phyloP scores from a whole-genome alignment of 2,888 invertebrate genomes.

The Zootermopsis nevadensis region DNA sequence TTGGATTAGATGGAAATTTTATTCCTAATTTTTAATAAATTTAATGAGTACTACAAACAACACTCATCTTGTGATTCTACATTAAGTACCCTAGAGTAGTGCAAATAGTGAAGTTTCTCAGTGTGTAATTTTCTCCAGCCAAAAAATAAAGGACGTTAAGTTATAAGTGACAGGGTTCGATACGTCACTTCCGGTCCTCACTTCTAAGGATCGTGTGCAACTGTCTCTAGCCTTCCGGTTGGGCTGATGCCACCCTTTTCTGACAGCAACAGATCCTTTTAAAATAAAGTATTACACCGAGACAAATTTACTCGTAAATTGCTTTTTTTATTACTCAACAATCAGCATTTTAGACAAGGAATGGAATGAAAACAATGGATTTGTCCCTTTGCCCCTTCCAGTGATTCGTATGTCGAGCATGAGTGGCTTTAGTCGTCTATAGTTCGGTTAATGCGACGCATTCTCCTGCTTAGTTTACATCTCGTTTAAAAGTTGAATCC shows the following conservation, averaged over 20 bases:
- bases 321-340: slow-evolving; percentile 35
- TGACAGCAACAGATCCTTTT: slow-evolving; percentile 41
- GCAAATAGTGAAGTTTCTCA: too few species aligned
- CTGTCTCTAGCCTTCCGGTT: not conserved
- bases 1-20: too few species aligned
- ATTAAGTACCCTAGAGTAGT: too few species aligned
- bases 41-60: too few species aligned
- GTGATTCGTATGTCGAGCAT: not conserved
- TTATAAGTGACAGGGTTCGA: not conserved
- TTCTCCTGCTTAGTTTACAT: not conserved
- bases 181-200: not conserved
- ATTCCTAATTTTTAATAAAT: too few species aligned
- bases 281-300: slow-evolving; percentile 45
- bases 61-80: too few species aligned
- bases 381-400: not conserved
- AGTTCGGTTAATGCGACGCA: not conserved
- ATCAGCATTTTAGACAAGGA: slow-evolving; percentile 39
- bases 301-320: slow-evolving; percentile 45
- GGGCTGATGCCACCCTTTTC: not conserved
- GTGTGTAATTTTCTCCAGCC: too few species aligned
- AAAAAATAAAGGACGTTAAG: too few species aligned
- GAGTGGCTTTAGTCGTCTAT: not conserved
- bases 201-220: not conserved
- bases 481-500: not conserved
- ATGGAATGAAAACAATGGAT: slow-evolving; percentile 16